Percentiles rank a stretch among this genome's conserved stretches.
phyloP scores from a whole-genome alignment of 2,888 invertebrate genomes.

The Diaphora mendica region DNA sequence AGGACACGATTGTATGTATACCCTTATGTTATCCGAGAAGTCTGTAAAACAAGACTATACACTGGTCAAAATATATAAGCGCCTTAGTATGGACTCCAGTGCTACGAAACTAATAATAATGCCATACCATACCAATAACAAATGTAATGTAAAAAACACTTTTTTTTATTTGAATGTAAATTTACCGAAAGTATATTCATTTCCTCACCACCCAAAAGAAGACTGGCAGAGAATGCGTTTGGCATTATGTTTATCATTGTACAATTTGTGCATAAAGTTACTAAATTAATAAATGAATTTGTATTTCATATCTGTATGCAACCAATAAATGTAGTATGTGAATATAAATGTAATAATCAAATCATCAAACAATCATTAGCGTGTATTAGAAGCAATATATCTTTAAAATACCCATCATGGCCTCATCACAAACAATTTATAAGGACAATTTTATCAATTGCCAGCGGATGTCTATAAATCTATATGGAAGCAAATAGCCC shows the following conservation, averaged over 20 bases:
- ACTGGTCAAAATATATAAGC: no score
- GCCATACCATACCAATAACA: background rate
- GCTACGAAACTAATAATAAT: background rate
- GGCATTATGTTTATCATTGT: no score
- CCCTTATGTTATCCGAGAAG: no score
- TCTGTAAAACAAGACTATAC: no score
- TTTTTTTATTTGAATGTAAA: background rate
- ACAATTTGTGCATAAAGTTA: no score
- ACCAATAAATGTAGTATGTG: background rate
- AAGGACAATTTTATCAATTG: constrained; percentile 50
- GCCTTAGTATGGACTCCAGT: no score
- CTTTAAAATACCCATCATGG: background rate
- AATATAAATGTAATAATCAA: background rate
- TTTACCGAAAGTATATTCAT: no score
- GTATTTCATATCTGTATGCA: background rate
- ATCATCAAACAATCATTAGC: background rate
- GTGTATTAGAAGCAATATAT: background rate
- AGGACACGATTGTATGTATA: no score
- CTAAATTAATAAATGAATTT: background rate
- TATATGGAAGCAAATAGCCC: constrained; percentile 61
- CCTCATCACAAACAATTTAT: constrained; percentile 46
- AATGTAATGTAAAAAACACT: background rate
- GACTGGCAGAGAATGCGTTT: no score
- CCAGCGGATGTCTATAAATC: constrained; percentile 66
- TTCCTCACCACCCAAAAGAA: no score